These are phyloP conservation scores for Maconellicoccus hirsutus DNA, from an alignment of 1,140 invertebrate species.

Conservation along the genomic window DNA sequence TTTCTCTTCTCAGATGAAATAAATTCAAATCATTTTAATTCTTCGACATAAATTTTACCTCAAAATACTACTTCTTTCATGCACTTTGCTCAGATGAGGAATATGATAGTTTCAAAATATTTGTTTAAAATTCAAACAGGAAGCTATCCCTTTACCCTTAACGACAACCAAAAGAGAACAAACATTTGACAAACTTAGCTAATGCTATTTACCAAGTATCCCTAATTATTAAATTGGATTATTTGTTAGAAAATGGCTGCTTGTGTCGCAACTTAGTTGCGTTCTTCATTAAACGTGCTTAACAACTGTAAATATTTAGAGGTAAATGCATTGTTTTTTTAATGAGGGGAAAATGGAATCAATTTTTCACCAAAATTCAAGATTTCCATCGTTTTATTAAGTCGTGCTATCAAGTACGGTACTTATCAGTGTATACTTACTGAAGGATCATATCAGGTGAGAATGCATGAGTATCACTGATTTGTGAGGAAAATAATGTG, in stretches of 20 bases:
- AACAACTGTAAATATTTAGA: not conserved
- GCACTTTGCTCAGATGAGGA: no score
- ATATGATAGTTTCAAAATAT: not conserved
- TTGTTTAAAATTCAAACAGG: not conserved
- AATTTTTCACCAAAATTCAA: no score
- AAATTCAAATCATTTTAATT: no score
- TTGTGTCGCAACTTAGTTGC: not conserved
- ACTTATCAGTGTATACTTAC: no score
- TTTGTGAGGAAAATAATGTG: no score
- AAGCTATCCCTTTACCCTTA: not conserved
- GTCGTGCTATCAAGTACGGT: no score
- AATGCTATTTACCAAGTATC: not conserved
- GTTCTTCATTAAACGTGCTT: not conserved
- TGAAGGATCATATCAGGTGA: no score
- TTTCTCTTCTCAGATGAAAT: no score
- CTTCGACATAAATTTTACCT: no score
- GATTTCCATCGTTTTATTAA: no score
- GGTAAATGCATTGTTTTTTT: not conserved
- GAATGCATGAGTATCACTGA: no score
- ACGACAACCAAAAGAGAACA: not conserved
- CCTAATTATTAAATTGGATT: constrained; percentile 5
- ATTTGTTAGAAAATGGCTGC: not conserved
- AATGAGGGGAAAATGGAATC: not conserved
- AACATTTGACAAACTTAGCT: not conserved
- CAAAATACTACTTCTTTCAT: no score